These are phyloP conservation scores for Cephalopholis sonnerati DNA, from an alignment of 2,113 vertebrate genomes.

Conservation along the genomic window DNA sequence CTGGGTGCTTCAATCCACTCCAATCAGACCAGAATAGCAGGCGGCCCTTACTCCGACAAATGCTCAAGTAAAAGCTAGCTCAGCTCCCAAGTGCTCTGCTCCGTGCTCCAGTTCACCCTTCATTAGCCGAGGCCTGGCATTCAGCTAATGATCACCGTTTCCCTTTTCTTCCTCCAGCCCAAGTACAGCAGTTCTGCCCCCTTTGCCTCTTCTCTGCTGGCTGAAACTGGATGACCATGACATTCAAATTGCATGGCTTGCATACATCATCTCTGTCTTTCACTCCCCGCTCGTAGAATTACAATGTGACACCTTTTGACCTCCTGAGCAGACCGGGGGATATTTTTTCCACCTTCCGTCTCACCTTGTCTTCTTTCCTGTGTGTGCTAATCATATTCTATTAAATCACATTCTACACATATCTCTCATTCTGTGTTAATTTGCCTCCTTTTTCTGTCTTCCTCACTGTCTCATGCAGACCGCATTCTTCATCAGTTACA, in stretches of 20 bases:
- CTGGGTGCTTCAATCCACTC: conserved; percentile 56
- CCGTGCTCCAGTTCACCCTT: conserved; percentile 45
- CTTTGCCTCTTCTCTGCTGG: conserved; percentile 18
- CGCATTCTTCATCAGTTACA: conserved; percentile 66
- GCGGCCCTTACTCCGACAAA: conserved; percentile 30
- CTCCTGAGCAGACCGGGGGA: not conserved
- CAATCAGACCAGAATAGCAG: conserved; percentile 68
- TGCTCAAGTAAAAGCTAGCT: conserved; percentile 50
- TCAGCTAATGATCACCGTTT: conserved; percentile 57
- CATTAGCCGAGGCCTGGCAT: conserved; percentile 64
- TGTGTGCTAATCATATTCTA: conserved; percentile 16
- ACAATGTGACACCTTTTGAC: conserved; percentile 45
- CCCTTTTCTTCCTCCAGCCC: conserved; percentile 20
- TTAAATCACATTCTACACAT: not conserved
- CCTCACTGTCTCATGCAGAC: conserved; percentile 10
- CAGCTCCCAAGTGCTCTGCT: conserved; percentile 57
- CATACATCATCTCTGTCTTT: not conserved
- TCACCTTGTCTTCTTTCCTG: conserved; percentile 11
- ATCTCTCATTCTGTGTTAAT: conserved; percentile 16
- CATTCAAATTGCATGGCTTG: conserved; percentile 37
- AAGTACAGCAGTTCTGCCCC: not conserved
- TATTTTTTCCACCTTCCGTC: not conserved
- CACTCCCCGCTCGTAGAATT: conserved; percentile 2
- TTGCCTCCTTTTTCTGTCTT: conserved; percentile 11
- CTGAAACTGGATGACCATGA: conserved; percentile 27